Evolutionary conservation across 2,113 vertebrate genomes (phyloP).

Genomic region (Apistogramma diplotaenia): DNA sequence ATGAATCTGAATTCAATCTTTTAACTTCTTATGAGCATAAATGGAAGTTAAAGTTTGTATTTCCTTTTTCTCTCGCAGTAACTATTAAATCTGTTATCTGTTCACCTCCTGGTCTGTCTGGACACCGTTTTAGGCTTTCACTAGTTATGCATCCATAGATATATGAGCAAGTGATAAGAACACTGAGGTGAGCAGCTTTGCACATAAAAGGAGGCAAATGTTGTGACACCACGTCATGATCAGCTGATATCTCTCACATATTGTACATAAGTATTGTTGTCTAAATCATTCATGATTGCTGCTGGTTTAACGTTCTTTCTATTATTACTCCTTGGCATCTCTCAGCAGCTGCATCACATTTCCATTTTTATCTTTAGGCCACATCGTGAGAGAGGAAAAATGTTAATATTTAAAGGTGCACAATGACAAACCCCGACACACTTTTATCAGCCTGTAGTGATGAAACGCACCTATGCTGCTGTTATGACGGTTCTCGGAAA

Average conservation of each 20-base stretch:
- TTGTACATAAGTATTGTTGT: neutral
- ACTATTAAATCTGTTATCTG: too few species aligned
- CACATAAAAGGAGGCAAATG: neutral
- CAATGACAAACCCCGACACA: neutral
- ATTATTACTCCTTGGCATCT: neutral
- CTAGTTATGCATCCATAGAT: too few species aligned
- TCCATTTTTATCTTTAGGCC: neutral
- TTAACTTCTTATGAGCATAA: too few species aligned
- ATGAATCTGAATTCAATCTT: too few species aligned
- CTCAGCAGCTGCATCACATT: neutral
- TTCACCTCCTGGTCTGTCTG: too few species aligned
- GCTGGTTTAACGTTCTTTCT: neutral
- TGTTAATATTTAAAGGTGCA: neutral
- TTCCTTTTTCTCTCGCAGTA: too few species aligned
- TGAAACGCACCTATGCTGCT: too few species aligned
- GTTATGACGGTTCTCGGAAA: neutral
- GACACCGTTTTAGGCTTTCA: too few species aligned
- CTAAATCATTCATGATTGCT: neutral
- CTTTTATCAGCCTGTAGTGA: too few species aligned
- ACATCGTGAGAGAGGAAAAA: accelerated
- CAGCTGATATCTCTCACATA: neutral
- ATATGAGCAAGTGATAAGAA: too few species aligned
- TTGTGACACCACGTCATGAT: neutral
- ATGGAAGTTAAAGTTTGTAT: too few species aligned
- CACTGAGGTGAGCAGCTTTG: too few species aligned